Evolutionary conservation across 1,140 invertebrate species (phyloP), one percentile per base, ranked within the genome.

Genomic region (Lanistes nyassanus): DNA sequence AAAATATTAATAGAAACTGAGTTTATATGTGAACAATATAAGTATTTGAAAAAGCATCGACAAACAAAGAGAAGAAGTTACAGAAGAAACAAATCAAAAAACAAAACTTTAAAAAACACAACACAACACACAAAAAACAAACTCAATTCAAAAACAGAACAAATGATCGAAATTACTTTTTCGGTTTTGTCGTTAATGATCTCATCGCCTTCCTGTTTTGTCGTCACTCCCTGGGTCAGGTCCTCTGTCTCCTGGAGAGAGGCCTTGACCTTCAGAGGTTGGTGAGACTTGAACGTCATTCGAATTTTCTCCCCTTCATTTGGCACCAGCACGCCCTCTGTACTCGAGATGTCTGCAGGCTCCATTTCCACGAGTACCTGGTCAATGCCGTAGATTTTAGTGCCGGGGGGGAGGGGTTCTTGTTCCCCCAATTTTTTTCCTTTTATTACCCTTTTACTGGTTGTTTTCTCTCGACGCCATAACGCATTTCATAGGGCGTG

Each of bases 281-380:
- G 36, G 23, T 16, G 23, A 23, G 56, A 60, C 34, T 55, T 53
- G 37, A 72, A 72, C 21, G 34, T 21, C 55, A 72, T 60, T 23
- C 70, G 56, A n/a, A 72, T 56, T 55, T 39, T 72, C 11, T 72
- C 70, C 2, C 70, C 70, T 37, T 72, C 70, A 21, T 21, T 13
- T 6, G 55, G 55, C 70, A 72, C 56, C 34, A 72, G 19, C 53
- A 72, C 31, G 29, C 70, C 70, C 0, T 72, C 70, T 21, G 58
- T 55, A 4, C 70, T 21, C 34, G 70, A 72, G 4, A 37, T 23
- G 55, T 72, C 56, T 36, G 60, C 55, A n/a, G 60, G 56, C 2
- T 55, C 70, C 3, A 56, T 36, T 21, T 72, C 55, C 26, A 72
- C n/a, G 2, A 55, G 55, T 34, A 21, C 70, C 56, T 72, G 53